Evolutionary conservation across 2,113 vertebrate species (phyloP).

Genomic region (Callionymus lyra): DNA sequence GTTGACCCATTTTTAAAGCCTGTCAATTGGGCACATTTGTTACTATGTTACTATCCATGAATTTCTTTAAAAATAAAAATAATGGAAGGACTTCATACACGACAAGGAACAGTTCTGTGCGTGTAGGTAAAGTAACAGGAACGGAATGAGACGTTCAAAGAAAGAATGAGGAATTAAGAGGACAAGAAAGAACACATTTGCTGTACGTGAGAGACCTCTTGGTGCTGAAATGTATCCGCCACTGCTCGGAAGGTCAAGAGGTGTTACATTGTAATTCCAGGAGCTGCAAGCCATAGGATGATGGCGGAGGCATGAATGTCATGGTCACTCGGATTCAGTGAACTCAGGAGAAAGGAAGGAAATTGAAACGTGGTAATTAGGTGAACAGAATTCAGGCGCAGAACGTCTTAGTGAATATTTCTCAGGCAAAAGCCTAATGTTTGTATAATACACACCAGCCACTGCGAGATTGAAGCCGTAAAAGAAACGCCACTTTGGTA

Average conservation of each 20-base stretch:
- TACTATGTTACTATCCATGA: too few relatives aligned
- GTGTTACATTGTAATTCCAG: conserved; percentile 9
- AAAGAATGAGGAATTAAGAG: background rate
- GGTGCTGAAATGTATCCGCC: background rate
- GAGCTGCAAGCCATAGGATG: background rate
- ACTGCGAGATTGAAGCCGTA: conserved; percentile 12
- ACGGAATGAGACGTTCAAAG: conserved; percentile 5
- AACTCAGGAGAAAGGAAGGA: conserved; percentile 6
- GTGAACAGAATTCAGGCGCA: conserved; percentile 33
- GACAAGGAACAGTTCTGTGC: background rate
- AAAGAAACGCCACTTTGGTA: conserved; percentile 22
- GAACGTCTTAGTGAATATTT: conserved; percentile 27
- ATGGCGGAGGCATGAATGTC: conserved; percentile 10
- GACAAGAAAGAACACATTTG: background rate
- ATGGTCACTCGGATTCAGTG: conserved; percentile 4
- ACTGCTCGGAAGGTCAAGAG: conserved; percentile 15
- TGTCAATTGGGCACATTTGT: too few relatives aligned
- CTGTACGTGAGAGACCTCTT: background rate
- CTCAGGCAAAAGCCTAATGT: conserved; percentile 4
- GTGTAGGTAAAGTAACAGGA: conserved; percentile 25
- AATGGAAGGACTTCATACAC: background rate
- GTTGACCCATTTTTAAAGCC: too few relatives aligned
- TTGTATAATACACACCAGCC: background rate
- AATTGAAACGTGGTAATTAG: conserved; percentile 27
- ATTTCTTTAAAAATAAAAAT: too few relatives aligned